Base-by-base conservation (phyloP, 2,888 invertebrate species). In the Drosophila buzzatii region DNA sequence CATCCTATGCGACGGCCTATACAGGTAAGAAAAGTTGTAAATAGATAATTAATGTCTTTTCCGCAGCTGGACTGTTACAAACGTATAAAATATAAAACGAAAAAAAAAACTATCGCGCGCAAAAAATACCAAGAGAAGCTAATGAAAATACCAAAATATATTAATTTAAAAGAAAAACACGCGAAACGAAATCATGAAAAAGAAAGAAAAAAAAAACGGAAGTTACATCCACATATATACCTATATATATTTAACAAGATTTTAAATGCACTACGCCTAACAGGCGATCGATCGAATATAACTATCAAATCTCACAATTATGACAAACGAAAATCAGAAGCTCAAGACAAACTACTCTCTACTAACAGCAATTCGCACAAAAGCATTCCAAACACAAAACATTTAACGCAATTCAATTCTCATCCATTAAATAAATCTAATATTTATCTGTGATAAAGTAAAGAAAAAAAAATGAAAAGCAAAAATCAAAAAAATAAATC, bases 1-100 rank as follows among this genome's bases (percentile, higher is more conserved):
- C 92, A 60, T 85, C 92, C 12, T 88, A 91, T 41, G 89, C 91
- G 51, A 80, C 90, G 23, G 91, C 84, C 59, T 92, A 92, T 70
- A 81, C 92, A 90, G 92, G 92, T 92, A 90, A 92, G 92, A 59
- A 20, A 12, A 16, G 14, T n/a, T 47, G 47, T 33, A 53, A 57
- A 42, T 42, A 71, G 67, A 70, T 69, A 53, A 73, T 70, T 76
- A 70, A 77, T 75, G 53, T 83, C 68, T 90, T 78, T 70, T 65
- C 75, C 81, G 72, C 81, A 83, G 82, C 82, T 78, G 82, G 74
- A 78, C 59, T 71, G 27, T 73, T 68, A 44, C 41, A 67, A 81
- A 57, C 67, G 33, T 70, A 60, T 74, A 76, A 70, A 67, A 74
- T 79, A 79, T 18, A 75, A 3, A 51, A 5, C n/a, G n/a, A 14